These are phyloP conservation scores for Larimichthys polyactis DNA, from an alignment of 2,113 vertebrate species.

Conservation along the genomic window DNA sequence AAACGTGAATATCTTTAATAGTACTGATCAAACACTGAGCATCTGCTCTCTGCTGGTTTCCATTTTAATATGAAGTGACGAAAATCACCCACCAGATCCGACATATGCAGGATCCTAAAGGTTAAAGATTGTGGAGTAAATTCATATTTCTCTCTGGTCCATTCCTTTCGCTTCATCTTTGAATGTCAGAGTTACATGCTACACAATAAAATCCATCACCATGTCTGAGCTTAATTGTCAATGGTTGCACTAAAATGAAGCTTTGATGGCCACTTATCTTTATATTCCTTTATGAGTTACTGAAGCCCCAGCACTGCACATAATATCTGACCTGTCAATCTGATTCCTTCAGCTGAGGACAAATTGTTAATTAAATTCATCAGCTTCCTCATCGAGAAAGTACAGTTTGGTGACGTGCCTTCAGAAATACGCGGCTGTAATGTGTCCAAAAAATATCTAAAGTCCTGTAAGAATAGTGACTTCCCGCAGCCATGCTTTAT, in stretches of 20 bases:
- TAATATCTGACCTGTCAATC: slow-evolving; percentile 43
- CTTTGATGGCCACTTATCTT: slow-evolving; percentile 42
- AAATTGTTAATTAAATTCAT: slow-evolving; percentile 37
- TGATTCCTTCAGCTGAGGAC: slow-evolving; percentile 23
- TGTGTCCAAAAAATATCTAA: slow-evolving; percentile 13
- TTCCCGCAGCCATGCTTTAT: slow-evolving; percentile 8
- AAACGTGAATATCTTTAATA: too few relatives aligned
- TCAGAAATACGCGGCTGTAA: slow-evolving; percentile 16
- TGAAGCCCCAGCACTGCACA: slow-evolving; percentile 10
- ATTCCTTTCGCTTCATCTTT: not conserved
- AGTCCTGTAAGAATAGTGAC: slow-evolving; percentile 12
- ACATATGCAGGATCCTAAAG: not conserved
- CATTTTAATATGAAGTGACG: not conserved
- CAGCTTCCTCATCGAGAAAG: slow-evolving; percentile 15
- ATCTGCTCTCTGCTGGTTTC: not conserved
- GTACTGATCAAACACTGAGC: too few relatives aligned
- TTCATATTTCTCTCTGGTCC: not conserved
- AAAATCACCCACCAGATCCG: not conserved
- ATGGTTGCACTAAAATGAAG: slow-evolving; percentile 1
- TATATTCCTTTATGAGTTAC: slow-evolving; percentile 5
- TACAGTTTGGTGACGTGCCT: not conserved
- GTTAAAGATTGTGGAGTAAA: not conserved
- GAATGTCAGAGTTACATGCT: slow-evolving; percentile 5
- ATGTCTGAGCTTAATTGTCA: not conserved
- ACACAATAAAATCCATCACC: not conserved